Base-by-base conservation (phyloP, 2,888 invertebrate genomes). In the Heterodera filipjevi region DNA sequence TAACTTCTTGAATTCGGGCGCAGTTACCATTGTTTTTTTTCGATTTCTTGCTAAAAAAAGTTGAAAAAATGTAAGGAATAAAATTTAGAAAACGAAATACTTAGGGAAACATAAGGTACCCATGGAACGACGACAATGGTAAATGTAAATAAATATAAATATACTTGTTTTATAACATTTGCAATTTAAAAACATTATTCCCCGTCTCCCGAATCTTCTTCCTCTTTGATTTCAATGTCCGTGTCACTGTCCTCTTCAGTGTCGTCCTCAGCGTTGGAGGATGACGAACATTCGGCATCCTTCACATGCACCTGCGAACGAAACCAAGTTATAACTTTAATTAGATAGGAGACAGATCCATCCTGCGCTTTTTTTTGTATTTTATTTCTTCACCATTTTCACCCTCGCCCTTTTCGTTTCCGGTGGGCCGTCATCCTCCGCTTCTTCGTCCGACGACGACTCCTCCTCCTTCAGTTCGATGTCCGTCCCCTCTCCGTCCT, bases 211-310 rank as follows among this genome's bases (percentile, higher is more conserved):
- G 27, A 59, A 14, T 49, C 27, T 73, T 72, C 74, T 53, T 75
- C 75, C 14, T 75, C 75, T 46, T 75, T 75, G 32, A 75, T 75
- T 64, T 75, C 75, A 64, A 75, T 75, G 33, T 75, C 75, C 22
- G 75, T 66, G 22, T 75, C 75, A 22, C 30, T 64, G 12, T 46
- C 75, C 33, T 75, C 75, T 66, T 39, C 64, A 5, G 30, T 53
- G 39, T 32, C 64, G 3, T 53, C 59, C 16, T 39, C 39, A 39
- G 6, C 39, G n/a, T n/a, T n/a, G n/a, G n/a, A n/a, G 39, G 75
- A 75, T 16, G 75, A 75, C 33, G 72, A 53, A 53, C 53, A 53
- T 53, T 22, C 53, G 53, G 22, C 53, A 22, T 3, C 22, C 53
- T 6, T 22, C 53, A 53, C 53, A 53, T 6, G 53, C 53, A 53